Evolutionary conservation across 2,113 vertebrate species (phyloP), one percentile per base, ranked within the genome.

Genomic region (Gadus macrocephalus): DNA sequence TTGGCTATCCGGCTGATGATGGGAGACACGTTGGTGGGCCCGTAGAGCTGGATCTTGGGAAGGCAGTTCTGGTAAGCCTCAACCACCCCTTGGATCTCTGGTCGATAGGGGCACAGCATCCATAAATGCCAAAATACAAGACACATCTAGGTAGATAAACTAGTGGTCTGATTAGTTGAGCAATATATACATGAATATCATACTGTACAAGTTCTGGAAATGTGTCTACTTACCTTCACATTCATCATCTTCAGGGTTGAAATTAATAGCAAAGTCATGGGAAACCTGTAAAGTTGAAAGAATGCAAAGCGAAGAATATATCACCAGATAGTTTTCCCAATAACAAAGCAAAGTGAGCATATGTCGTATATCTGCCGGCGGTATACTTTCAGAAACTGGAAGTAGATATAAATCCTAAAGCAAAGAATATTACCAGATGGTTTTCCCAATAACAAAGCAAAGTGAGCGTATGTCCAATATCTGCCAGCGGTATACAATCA

Each of bases 181-280:
- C 2, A 14, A 1, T 42, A 49, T n/a, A 42, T 5, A 35, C 4
- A 16, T 17, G 11, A 9, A 19, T 20, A 11, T 38, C 31, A 64
- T 15, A n/a, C 27, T n/a, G 15, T 9, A 38, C 12, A 20, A 42
- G 16, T 20, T 19, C n/a, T 5, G 7, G 53, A 53, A 53, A 11
- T 27, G 4, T 6, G 15, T 15, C 38, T 55, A 28, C 91, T 90
- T 88, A 97, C 97, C 96, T 94, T 98, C 96, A 78, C 96, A 98
- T 89, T 97, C 96, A 1, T 96, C 94, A 0, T 98, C 93, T 15
- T 96, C 94, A 0, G 93, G 94, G 85, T 96, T 97, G 85, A 99
- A 98, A 83, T 96, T 97, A 87, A 98, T 96, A 82, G 96, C 96
- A 53, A 98, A 98, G 82, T 99, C 95, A 49, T 97, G 97, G 61